Base-by-base conservation (phyloP, 2,888 invertebrate genomes). In the Zhuqinia jingwanae region DNA sequence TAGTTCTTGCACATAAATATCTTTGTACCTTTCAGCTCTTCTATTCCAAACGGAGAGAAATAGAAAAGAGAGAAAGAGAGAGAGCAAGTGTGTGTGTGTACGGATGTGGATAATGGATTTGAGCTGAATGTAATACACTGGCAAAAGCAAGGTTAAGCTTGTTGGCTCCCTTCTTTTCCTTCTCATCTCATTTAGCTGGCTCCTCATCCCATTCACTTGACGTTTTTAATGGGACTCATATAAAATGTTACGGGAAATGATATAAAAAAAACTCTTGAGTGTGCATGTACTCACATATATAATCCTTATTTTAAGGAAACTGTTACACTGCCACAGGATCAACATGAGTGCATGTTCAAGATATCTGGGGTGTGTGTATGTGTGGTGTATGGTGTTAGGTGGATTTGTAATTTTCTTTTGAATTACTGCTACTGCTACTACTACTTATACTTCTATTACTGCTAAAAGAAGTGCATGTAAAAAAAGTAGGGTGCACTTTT, bases 101-200 rank as follows among this genome's bases (percentile, higher is more conserved):
- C 73, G 82, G 75, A 82, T 82, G 65, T 60, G 83, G 65, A 83
- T 83, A 83, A 83, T 76, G 76, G 83, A 76, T 83, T 65, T 27
- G 25, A 65, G 42, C 22, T 42, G 76, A 60, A 76, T 76, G 53
- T 83, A 65, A 82, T 83, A 56, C 76, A 83, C 65, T 53, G 8
- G 5, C 76, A 56, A 56, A 75, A n/a, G n/a, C 68, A 84, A 84
- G 83, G 83, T 84, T 84, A 84, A 84, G 83, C 77, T 84, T 70
- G 63, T 84, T 84, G 65, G 83, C 83, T 84, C 83, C 77, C 56
- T 68, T 65, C 83, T 68, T 60, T 53, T 30, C 42, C n/a, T 70
- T 68, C 68, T 76, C 76, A 76, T 83, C 65, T 65, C 77, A 76
- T 76, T 76, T 76, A 70, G 27, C 70, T 47, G 47, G 70, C 70